phyloP scores from a whole-genome alignment of 92 coral and sea anemone species.

The Hydrozoanthus gracilis region DNA sequence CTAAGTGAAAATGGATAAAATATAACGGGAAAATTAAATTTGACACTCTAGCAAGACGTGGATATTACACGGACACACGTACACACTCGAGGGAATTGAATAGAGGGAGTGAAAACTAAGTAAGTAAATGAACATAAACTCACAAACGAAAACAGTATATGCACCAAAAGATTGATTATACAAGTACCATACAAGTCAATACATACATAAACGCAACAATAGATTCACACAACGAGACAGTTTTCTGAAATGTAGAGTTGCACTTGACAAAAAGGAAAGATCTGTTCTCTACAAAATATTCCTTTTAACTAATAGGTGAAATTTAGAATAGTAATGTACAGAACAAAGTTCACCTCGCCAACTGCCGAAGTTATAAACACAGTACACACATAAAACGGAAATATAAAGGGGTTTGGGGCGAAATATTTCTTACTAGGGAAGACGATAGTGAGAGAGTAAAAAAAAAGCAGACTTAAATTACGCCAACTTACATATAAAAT shows the following conservation, averaged over 20 bases:
- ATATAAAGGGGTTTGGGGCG: slow-evolving; percentile 12
- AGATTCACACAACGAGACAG: slow-evolving; percentile 20
- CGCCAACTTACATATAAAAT: slow-evolving; percentile 24
- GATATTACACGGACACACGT: slow-evolving; percentile 13
- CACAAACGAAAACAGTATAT: slow-evolving; percentile 7
- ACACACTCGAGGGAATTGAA: slow-evolving; percentile 2
- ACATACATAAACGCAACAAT: slow-evolving; percentile 13
- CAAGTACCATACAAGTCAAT: slow-evolving; percentile 19
- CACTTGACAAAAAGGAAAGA: slow-evolving; percentile 19
- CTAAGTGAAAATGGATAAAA: slow-evolving; percentile 10
- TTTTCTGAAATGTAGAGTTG: slow-evolving; percentile 14
- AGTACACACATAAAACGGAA: slow-evolving; percentile 18
- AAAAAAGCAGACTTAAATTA: slow-evolving; percentile 10
- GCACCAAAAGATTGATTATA: slow-evolving; percentile 14
- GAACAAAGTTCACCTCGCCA: slow-evolving; percentile 21
- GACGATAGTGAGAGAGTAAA: neutral
- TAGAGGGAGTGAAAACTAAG: slow-evolving; percentile 20
- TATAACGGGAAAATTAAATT: slow-evolving; percentile 7
- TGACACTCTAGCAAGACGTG: slow-evolving; percentile 3
- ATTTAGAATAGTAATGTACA: slow-evolving; percentile 12
- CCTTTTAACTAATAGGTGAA: slow-evolving; percentile 13
- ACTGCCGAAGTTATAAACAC: slow-evolving; percentile 20
- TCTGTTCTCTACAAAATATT: slow-evolving; percentile 14
- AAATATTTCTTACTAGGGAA: slow-evolving; percentile 3
- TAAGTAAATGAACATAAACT: slow-evolving; percentile 13